A percentile compares a stretch with the other conserved stretches of the same genome.
Evolutionary conservation across 1,140 invertebrate genomes (phyloP).

Genomic region (Pseudomyrmex sp.): DNA sequence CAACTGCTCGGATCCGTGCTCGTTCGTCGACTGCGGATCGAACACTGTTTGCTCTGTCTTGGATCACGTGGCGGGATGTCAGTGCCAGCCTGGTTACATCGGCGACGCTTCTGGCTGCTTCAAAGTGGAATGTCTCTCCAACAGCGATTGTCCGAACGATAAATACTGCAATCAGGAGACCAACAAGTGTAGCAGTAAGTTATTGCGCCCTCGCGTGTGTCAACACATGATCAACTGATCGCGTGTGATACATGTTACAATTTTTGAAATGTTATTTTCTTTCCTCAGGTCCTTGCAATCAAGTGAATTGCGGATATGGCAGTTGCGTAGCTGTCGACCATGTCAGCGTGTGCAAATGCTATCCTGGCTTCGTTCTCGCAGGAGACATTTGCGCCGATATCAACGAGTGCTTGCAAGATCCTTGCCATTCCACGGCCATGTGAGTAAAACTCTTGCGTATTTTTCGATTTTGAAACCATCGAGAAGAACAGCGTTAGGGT

Average conservation of each 20-base stretch:
- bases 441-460: conserved; percentile 76
- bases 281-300: conserved; percentile 90
- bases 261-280: conserved; percentile 51
- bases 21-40: conserved; percentile 88
- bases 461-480: too few species aligned
- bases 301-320: conserved; percentile 90
- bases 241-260: neutral
- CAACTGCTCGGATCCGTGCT: conserved; percentile 92
- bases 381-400: conserved; percentile 92
- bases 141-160: conserved; percentile 91
- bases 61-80: conserved; percentile 89
- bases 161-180: conserved; percentile 90
- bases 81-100: conserved; percentile 91
- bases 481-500: too few species aligned
- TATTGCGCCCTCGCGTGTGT: neutral
- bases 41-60: conserved; percentile 90
- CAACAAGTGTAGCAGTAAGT: conserved; percentile 92
- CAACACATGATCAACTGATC: neutral
- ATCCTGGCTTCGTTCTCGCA: conserved; percentile 89
- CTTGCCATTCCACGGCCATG: conserved; percentile 92
- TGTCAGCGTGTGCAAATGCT: conserved; percentile 90
- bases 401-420: conserved; percentile 91
- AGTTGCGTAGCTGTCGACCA: conserved; percentile 90
- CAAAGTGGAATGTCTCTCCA: conserved; percentile 92
- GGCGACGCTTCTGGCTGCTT: conserved; percentile 94